Evolutionary conservation across 2,888 invertebrate genomes (phyloP).

Genomic region (Stratiomys singularior): DNA sequence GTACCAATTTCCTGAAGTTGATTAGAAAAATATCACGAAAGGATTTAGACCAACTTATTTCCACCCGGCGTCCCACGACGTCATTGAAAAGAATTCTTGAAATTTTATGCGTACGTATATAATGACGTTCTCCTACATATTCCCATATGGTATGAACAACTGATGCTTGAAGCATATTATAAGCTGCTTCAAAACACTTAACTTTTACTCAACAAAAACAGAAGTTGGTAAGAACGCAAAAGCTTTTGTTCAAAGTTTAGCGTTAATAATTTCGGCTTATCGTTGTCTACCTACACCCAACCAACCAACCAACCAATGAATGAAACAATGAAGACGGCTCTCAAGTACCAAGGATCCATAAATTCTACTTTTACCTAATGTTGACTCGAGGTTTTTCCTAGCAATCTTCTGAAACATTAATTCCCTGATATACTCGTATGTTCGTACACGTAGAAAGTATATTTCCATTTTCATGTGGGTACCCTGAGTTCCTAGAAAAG

Average conservation of each 20-base stretch:
- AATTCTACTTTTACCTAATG: constrained; percentile 6
- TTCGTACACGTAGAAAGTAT: no score
- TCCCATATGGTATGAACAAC: background rate
- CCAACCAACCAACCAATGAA: constrained; percentile 39
- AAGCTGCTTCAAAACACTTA: constrained; percentile 50
- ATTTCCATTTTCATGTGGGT: no score
- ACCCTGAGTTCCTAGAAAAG: no score
- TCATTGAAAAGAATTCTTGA: no score
- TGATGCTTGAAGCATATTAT: constrained; percentile 47
- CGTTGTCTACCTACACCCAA: constrained; percentile 45
- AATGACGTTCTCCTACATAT: no score
- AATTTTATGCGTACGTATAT: no score
- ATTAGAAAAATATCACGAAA: no score
- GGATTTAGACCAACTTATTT: background rate
- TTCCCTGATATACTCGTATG: background rate
- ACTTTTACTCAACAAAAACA: constrained; percentile 50
- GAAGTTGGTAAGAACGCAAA: constrained; percentile 49
- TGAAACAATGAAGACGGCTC: constrained; percentile 4
- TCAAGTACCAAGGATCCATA: constrained; percentile 16
- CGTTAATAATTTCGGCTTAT: constrained; percentile 51
- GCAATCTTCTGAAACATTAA: constrained; percentile 16
- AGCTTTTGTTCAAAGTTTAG: constrained; percentile 43
- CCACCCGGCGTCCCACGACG: no score
- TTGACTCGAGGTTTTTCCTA: constrained; percentile 24
- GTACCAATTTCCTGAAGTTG: no score